Evolutionary conservation across 2,888 invertebrate genomes (phyloP).

Genomic region (Alloscopus bannaensis): DNA sequence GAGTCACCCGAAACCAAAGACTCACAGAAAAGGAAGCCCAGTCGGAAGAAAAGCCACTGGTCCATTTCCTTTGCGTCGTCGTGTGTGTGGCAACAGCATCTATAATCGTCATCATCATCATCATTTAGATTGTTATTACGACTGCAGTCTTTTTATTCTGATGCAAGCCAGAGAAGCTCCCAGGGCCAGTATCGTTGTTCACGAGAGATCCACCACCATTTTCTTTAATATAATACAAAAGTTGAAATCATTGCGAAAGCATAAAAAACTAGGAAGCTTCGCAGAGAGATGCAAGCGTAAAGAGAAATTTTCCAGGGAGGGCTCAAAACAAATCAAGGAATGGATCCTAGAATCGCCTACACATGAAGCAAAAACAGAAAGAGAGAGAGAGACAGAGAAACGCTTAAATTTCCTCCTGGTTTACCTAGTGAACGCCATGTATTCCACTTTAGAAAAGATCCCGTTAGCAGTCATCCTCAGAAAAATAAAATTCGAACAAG

Average conservation of each 20-base stretch:
- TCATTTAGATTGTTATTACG: constrained; percentile 66
- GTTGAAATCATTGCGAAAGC: constrained; percentile 47
- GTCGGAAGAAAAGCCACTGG: constrained; percentile 61
- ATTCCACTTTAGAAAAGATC: constrained; percentile 20
- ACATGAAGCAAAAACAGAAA: no score
- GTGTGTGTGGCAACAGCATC: constrained; percentile 56
- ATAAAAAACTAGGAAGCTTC: constrained; percentile 10
- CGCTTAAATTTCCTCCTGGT: constrained; percentile 11
- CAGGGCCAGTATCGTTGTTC: neutral
- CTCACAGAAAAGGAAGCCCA: constrained; percentile 15
- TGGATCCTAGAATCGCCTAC: neutral
- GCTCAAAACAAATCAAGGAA: constrained; percentile 25
- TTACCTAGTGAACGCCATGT: constrained; percentile 35
- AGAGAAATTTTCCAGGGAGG: constrained; percentile 10
- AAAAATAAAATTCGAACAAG: constrained; percentile 29
- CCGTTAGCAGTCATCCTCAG: constrained; percentile 17
- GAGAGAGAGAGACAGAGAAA: constrained; percentile 1
- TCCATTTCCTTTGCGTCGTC: constrained; percentile 54
- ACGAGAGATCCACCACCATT: neutral
- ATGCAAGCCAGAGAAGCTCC: constrained; percentile 31
- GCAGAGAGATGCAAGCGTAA: neutral
- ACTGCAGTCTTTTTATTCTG: constrained; percentile 62
- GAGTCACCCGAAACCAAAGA: neutral
- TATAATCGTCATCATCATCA: constrained; percentile 62
- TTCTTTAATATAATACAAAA: constrained; percentile 51